Evolutionary conservation across 2,888 invertebrate genomes (phyloP).

Genomic region (Catocala fraxini): DNA sequence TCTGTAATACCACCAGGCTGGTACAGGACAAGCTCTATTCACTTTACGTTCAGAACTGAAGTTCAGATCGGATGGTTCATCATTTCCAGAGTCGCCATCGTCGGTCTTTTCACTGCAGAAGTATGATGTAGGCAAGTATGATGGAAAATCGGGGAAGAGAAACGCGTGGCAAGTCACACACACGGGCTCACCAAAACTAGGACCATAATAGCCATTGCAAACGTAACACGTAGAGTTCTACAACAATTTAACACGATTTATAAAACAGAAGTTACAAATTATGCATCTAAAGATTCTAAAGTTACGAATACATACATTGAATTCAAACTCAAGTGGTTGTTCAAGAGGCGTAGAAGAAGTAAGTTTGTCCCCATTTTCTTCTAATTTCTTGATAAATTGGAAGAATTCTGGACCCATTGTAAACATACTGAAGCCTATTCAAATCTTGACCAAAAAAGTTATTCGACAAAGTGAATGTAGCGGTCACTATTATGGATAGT

Average conservation of each 20-base stretch:
- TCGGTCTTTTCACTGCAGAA: constrained; percentile 90
- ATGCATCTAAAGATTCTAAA: background rate
- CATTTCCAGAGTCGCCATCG: constrained; percentile 97
- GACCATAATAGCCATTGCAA: constrained; percentile 97
- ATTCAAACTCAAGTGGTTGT: constrained; percentile 77
- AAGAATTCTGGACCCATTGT: constrained; percentile 76
- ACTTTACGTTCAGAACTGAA: constrained; percentile 85
- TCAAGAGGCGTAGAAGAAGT: constrained; percentile 64
- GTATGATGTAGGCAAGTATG: constrained; percentile 81
- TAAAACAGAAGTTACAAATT: no score
- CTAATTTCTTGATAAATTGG: constrained; percentile 76
- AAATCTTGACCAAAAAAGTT: background rate
- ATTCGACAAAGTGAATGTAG: background rate
- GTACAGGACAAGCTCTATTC: constrained; percentile 70
- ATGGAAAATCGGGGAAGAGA: constrained; percentile 93
- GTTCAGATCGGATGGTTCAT: constrained; percentile 94
- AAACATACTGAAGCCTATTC: constrained; percentile 61
- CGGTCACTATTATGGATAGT: no score
- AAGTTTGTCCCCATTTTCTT: constrained; percentile 80
- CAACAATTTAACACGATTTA: constrained; percentile 46
- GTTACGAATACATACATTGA: constrained; percentile 65
- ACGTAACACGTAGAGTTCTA: constrained; percentile 92
- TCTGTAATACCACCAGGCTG: constrained; percentile 76
- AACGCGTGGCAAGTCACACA: constrained; percentile 97
- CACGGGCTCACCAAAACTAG: constrained; percentile 96